Evolutionary conservation across 1,140 invertebrate species (phyloP).

Genomic region (Pentalonia nigronervosa): DNA sequence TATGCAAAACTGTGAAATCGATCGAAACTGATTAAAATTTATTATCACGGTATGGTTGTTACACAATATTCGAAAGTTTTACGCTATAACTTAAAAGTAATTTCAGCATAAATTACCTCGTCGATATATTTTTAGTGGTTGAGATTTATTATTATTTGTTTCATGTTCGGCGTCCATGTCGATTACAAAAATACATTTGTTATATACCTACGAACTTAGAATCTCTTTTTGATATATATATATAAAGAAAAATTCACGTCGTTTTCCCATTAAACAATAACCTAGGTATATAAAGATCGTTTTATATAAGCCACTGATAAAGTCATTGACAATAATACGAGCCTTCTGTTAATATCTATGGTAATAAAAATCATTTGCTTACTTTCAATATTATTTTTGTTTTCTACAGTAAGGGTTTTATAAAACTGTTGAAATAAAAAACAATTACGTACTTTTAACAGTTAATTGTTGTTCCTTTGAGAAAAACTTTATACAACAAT

Average conservation of each 20-base stretch:
- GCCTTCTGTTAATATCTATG: not conserved
- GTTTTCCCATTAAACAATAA: not conserved
- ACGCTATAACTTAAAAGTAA: not conserved
- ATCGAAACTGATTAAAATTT: slow-evolving; percentile 3
- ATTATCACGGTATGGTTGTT: not conserved
- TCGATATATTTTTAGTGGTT: not conserved
- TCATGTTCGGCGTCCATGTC: not conserved
- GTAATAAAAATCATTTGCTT: slow-evolving; percentile 5
- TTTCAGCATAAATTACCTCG: not conserved
- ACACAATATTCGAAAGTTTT: not conserved
- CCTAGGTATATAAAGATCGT: not conserved
- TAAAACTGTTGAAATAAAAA: not conserved
- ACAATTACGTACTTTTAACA: not conserved
- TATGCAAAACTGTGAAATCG: not conserved
- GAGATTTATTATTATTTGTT: slow-evolving; percentile 10
- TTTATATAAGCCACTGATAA: not conserved
- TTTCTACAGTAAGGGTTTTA: not conserved
- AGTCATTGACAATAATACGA: not conserved
- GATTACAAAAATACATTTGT: not conserved
- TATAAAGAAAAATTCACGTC: no score
- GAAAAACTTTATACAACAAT: not conserved
- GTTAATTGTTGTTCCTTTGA: not conserved
- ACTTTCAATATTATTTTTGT: not conserved
- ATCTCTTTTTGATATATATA: not conserved
- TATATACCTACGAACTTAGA: not conserved